Percentiles rank a stretch among this genome's conserved stretches.
Conservation (phyloP, 2,888 invertebrate genomes). For the Cerastis leucographa region DNA sequence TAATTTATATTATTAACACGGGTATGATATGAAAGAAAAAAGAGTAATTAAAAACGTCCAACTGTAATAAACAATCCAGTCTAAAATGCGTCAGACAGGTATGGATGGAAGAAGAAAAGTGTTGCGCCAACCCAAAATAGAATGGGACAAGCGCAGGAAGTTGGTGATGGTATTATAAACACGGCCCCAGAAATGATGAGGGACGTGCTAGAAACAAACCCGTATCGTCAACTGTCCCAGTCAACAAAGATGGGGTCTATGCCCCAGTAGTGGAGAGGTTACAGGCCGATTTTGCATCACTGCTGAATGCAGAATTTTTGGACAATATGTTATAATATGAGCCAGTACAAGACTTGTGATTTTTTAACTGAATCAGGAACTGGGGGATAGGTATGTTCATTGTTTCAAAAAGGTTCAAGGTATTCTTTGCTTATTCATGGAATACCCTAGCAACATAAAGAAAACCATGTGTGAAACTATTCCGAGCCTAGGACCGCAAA, state of each 20-base stretch:
- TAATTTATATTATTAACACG: not conserved
- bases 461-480: conserved; percentile 7
- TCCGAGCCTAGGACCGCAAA: conserved; percentile 21
- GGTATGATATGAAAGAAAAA: no score
- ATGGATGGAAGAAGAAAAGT: no score
- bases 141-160: no score
- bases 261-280: not conserved
- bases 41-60: no score
- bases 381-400: not conserved
- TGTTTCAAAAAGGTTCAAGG: not conserved
- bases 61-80: no score
- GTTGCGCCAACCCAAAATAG: no score
- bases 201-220: not conserved
- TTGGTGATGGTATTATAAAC: no score
- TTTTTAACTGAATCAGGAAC: not conserved
- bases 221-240: not conserved
- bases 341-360: not conserved
- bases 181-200: not conserved
- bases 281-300: not conserved
- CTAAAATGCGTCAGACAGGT: no score
- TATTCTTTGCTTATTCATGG: not conserved
- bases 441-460: conserved; percentile 15
- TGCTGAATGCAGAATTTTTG: not conserved
- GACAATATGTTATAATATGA: not conserved
- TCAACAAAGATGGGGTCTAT: not conserved